These are phyloP conservation scores for Apeltes quadracus DNA, from an alignment of 2,113 vertebrate species.

Conservation along the genomic window DNA sequence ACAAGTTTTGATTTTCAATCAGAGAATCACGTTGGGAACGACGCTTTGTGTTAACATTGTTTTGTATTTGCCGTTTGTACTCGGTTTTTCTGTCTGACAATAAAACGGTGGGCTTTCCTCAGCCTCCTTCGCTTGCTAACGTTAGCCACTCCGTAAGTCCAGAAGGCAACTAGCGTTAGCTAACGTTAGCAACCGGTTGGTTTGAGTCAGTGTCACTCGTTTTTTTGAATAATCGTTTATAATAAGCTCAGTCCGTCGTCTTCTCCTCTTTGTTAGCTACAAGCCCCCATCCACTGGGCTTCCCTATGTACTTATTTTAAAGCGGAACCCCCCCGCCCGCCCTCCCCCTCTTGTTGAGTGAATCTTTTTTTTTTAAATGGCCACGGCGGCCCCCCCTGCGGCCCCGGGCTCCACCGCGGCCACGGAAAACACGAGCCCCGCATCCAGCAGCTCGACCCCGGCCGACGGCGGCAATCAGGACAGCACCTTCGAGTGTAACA, in stretches of 20 bases:
- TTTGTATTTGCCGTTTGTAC: neutral
- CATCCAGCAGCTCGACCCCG: slow-evolving; percentile 82
- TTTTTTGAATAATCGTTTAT: neutral
- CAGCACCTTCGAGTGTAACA: slow-evolving; percentile 98
- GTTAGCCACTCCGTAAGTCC: slow-evolving; percentile 26
- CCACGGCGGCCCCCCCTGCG: slow-evolving; percentile 86
- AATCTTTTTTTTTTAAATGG: slow-evolving; percentile 79
- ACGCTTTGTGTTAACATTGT: neutral
- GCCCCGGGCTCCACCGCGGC: slow-evolving; percentile 80
- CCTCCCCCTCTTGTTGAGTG: neutral
- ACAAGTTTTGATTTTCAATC: neutral
- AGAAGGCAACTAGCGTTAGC: slow-evolving; percentile 5
- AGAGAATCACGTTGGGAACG: too few species aligned
- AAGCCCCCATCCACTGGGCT: neutral
- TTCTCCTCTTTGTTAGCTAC: neutral
- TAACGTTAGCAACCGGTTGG: slow-evolving; percentile 7
- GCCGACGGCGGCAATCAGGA: slow-evolving; percentile 88
- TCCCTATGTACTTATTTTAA: slow-evolving; percentile 29
- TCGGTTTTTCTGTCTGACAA: neutral
- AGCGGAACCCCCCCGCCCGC: slow-evolving; percentile 5
- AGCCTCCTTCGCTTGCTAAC: slow-evolving; percentile 17
- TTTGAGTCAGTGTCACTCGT: neutral
- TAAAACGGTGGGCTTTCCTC: neutral
- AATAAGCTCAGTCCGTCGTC: neutral
- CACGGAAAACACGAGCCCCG: slow-evolving; percentile 78